These are phyloP conservation scores for Cepaea hortensis DNA, from an alignment of 2,888 invertebrate species.

Conservation along the genomic window DNA sequence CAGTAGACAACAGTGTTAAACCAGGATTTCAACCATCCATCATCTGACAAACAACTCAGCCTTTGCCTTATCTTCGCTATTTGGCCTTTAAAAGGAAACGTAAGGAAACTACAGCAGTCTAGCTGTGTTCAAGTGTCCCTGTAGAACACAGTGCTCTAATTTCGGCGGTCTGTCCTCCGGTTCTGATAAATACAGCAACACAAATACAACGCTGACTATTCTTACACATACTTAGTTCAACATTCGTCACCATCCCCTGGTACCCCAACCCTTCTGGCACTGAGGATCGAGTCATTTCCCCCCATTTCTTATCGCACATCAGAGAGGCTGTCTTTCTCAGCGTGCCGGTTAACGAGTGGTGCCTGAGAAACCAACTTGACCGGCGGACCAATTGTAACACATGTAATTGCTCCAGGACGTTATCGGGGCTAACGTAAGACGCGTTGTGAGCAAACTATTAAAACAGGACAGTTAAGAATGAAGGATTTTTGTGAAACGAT, in stretches of 20 bases:
- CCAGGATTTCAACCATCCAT: too few relatives aligned
- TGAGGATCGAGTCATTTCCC: neutral
- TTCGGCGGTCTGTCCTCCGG: neutral
- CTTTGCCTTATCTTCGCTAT: too few relatives aligned
- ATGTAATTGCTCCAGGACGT: neutral
- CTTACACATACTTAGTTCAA: neutral
- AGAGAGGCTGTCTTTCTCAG: neutral
- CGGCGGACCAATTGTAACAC: neutral
- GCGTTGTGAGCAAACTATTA: neutral
- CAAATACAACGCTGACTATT: neutral
- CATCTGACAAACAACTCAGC: too few relatives aligned
- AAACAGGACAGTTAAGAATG: neutral
- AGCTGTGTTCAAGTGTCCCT: neutral
- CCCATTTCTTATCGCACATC: neutral
- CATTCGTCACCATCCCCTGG: neutral
- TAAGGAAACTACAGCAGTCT: too few relatives aligned
- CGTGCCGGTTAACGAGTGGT: conserved; percentile 1
- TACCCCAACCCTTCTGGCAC: too few relatives aligned
- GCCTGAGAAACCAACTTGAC: neutral
- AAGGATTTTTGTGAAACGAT: conserved; percentile 34
- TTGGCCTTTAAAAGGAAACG: too few relatives aligned
- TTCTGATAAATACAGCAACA: neutral
- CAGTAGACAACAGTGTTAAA: too few relatives aligned
- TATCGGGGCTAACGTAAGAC: neutral
- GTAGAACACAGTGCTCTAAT: neutral